These are phyloP conservation scores for Phragmatobia fuliginosa DNA, from an alignment of 2,888 invertebrate genomes.

Conservation along the genomic window DNA sequence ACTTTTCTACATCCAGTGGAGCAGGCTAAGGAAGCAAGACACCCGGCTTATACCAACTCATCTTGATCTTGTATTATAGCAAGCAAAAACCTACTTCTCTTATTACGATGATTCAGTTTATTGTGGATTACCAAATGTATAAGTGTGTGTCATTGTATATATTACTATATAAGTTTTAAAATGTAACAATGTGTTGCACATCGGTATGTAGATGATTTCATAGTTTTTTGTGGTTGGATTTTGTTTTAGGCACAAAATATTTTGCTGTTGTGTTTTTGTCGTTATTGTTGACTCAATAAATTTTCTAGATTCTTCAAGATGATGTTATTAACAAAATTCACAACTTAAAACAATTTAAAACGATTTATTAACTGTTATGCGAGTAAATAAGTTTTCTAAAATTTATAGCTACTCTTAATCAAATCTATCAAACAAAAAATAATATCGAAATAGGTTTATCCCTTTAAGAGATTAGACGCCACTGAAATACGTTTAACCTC, in stretches of 20 bases:
- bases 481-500: neutral
- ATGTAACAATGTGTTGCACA: neutral
- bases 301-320: neutral
- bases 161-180: neutral
- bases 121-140: neutral
- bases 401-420: no score
- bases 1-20: no score
- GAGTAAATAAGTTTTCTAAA: no score
- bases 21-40: neutral
- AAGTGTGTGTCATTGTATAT: neutral
- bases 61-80: no score
- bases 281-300: neutral
- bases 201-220: neutral
- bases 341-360: no score
- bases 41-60: no score
- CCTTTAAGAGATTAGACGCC: neutral
- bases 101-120: neutral
- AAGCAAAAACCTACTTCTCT: no score
- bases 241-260: neutral
- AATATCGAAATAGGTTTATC: no score
- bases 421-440: no score
- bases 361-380: no score
- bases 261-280: neutral
- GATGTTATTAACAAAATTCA: neutral
- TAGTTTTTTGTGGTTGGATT: neutral